Percentiles rank a stretch among this genome's conserved stretches.
Conservation (phyloP, 2,113 vertebrate species). For the sheep (Ovis aries) region DNA sequence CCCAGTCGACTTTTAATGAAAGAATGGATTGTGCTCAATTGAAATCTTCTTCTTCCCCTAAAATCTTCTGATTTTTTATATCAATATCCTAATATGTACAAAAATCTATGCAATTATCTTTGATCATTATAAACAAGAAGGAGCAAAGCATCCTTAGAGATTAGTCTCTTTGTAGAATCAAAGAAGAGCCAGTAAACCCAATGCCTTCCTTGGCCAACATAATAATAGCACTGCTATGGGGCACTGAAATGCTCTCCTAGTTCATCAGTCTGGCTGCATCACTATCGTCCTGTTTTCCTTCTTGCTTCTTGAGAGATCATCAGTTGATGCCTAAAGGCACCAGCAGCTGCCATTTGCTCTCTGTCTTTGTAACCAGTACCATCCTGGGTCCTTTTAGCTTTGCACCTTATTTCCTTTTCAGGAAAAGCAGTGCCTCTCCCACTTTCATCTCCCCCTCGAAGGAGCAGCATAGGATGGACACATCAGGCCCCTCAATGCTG, state of each 20-base stretch:
- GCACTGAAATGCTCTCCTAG: neutral
- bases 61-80: neutral
- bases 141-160: neutral
- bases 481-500: neutral
- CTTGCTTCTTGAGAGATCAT: neutral
- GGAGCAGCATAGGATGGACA: neutral
- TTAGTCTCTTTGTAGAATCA: neutral
- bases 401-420: neutral
- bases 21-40: neutral
- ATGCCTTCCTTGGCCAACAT: neutral
- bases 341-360: neutral
- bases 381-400: neutral
- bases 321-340: neutral
- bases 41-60: neutral
- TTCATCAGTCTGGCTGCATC: rapidly evolving
- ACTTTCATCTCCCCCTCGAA: neutral
- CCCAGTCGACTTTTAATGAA: neutral
- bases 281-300: neutral
- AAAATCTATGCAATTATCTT: neutral
- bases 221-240: neutral
- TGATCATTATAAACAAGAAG: neutral
- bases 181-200: neutral
- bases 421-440: neutral
- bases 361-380: neutral
- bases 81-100: neutral